Evolutionary conservation across 2,797 vertebrate genomes (phyloP), one percentile per base, ranked within the genome.

Genomic region (Natrix natrix): DNA sequence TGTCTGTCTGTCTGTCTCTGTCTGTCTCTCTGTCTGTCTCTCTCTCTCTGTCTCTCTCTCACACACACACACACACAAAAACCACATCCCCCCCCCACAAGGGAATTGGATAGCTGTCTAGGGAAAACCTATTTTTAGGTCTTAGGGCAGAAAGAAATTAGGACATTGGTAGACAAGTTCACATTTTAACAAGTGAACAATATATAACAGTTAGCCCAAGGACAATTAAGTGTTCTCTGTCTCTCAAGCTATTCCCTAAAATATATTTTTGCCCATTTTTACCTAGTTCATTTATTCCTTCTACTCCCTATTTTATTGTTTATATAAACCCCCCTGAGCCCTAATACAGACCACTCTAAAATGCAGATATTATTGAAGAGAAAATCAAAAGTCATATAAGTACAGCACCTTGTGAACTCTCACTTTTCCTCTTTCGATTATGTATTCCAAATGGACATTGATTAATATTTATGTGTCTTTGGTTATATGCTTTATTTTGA

Each of bases 101-200:
- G 1, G 63, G 5, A 93, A 1, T 91, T 61, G n/a, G 2, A 88
- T 91, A 61, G 24, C 86, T 52, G 56, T 54, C 22, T 57, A 91
- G 1, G 13, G 92, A 32, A 37, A 83, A 89, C 12, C 86, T 86
- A 86, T 86, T 91, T 74, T 91, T 86, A 91, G 59, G 43, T 89
- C 3, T 91, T 86, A 91, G 59, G 43, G 37, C 57, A 91, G 86
- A 95, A 94, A 90, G 5, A 0, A 87, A 12, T 66, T 93, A 11
- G 11, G 52, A 89, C 24, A 26, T 87, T 54, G 13, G 2, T 43
- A 88, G 88, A 93, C 87, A 48, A 78, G 37, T 8, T 43, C 66
- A 69, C 91, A 93, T 93, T 94, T 32, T 74, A 5, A 54, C 90
- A 24, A 55, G 0, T 74, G 54, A 95, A 93, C 20, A 78, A 91